These are phyloP conservation scores for Pseudochromis fuscus DNA, from an alignment of 2,797 vertebrate genomes.

Conservation along the genomic window DNA sequence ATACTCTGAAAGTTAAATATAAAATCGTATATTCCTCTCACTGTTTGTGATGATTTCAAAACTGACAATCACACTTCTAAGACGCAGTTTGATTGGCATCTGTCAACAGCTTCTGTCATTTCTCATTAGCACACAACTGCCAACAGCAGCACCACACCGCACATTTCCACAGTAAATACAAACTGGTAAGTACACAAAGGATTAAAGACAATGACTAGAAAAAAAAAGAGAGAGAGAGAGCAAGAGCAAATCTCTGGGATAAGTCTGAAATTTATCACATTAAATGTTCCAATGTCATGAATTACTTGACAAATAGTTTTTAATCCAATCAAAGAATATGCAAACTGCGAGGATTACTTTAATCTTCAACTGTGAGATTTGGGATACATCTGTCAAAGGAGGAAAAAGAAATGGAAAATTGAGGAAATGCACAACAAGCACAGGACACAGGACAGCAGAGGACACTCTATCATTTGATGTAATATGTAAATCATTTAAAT, in stretches of 20 bases:
- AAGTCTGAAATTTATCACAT: neutral
- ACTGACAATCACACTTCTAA: neutral
- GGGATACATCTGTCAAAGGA: neutral
- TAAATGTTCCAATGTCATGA: slow-evolving; percentile 14
- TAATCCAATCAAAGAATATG: slow-evolving; percentile 34
- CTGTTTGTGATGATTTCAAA: neutral
- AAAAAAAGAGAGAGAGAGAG: neutral
- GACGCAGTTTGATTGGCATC: slow-evolving; percentile 24
- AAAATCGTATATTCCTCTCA: slow-evolving; percentile 5
- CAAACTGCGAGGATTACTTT: slow-evolving; percentile 10
- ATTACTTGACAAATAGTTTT: neutral
- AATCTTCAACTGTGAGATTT: neutral
- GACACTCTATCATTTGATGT: neutral
- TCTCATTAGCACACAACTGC: neutral
- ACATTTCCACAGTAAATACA: neutral
- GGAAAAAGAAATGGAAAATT: neutral
- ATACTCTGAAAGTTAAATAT: neutral
- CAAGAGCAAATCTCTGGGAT: neutral
- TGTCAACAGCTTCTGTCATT: slow-evolving; percentile 19
- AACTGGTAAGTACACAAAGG: neutral
- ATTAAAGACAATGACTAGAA: neutral
- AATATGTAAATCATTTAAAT: neutral
- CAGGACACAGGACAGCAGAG: neutral
- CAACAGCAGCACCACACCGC: neutral
- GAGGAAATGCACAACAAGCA: neutral